These are phyloP conservation scores for Berghia stephanieae DNA, from an alignment of 1,140 invertebrate genomes.

Conservation along the genomic window DNA sequence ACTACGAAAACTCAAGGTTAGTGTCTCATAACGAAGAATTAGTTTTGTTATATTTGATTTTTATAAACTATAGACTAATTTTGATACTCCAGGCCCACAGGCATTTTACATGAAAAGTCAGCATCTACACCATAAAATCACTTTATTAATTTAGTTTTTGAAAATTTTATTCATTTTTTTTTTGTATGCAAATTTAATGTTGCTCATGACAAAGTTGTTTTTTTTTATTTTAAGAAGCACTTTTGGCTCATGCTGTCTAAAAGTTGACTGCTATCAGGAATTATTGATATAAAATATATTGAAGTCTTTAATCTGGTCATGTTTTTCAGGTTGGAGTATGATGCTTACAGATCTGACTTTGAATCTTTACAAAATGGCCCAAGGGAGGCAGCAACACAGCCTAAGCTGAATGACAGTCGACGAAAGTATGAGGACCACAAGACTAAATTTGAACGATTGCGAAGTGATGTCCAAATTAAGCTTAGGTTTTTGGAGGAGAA, in stretches of 20 bases:
- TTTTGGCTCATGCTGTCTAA: too few relatives aligned
- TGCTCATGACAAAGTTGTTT: background rate
- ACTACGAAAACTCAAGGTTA: constrained; percentile 90
- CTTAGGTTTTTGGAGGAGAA: constrained; percentile 96
- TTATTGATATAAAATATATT: too few relatives aligned
- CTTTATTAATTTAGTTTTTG: too few relatives aligned
- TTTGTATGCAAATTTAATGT: too few relatives aligned
- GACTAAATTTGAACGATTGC: constrained; percentile 88
- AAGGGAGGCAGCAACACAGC: constrained; percentile 47
- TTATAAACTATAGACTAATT: too few relatives aligned
- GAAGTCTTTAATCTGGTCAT: too few relatives aligned
- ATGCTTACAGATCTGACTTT: constrained; percentile 93
- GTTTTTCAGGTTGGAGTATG: constrained; percentile 86
- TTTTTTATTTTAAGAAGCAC: too few relatives aligned
- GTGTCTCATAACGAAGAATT: background rate
- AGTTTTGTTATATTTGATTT: background rate
- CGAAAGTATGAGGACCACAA: constrained; percentile 85
- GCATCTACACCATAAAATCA: too few relatives aligned
- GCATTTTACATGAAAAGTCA: too few relatives aligned
- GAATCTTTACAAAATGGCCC: constrained; percentile 72
- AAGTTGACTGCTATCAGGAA: too few relatives aligned
- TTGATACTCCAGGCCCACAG: too few relatives aligned
- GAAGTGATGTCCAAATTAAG: constrained; percentile 93
- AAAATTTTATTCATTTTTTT: too few relatives aligned
- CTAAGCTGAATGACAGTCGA: constrained; percentile 81